These are phyloP conservation scores for Diphyllodes magnificus DNA, from an alignment of 2,113 vertebrate species.

Conservation along the genomic window DNA sequence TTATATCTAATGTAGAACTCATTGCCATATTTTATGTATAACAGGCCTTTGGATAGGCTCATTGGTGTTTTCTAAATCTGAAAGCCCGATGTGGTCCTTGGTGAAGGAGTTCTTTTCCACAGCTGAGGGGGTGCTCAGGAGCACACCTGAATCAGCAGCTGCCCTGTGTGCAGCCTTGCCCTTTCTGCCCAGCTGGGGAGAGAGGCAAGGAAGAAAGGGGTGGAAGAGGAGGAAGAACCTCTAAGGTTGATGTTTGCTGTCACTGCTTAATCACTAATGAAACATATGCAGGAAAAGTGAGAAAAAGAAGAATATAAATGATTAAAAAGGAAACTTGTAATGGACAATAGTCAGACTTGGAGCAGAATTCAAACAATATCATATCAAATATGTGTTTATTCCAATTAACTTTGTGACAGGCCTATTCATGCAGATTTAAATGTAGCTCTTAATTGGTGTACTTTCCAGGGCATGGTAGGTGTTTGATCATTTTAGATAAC, in stretches of 20 bases:
- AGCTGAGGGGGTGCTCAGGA: neutral
- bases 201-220: neutral
- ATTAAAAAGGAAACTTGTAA: neutral
- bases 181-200: neutral
- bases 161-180: neutral
- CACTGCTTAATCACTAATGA: neutral
- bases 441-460: conserved; percentile 29
- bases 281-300: neutral
- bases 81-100: neutral
- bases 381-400: conserved; percentile 10
- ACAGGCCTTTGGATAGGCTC: neutral
- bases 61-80: neutral
- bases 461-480: neutral
- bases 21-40: neutral
- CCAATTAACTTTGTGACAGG: conserved; percentile 10
- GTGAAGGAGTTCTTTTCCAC: neutral
- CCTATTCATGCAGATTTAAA: conserved; percentile 31
- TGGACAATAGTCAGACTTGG: neutral
- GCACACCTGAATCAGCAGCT: neutral
- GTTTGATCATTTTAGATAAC: conserved; percentile 39
- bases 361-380: conserved; percentile 3
- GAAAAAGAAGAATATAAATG: neutral
- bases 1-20: neutral
- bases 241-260: neutral
- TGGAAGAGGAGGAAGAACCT: neutral